phyloP scores from a whole-genome alignment of 2,113 vertebrate genomes.

The Ictidomys tridecemlineatus region DNA sequence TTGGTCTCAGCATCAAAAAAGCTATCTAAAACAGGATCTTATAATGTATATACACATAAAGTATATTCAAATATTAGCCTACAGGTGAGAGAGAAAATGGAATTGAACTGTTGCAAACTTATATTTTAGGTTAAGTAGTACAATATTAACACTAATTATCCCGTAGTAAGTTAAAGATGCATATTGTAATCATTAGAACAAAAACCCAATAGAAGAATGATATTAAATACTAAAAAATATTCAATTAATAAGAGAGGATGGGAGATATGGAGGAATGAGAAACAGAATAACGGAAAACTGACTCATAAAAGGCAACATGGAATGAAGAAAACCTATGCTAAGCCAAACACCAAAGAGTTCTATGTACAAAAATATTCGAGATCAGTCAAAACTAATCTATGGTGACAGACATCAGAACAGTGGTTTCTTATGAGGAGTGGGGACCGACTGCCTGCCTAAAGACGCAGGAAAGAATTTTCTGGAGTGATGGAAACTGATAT shows the following conservation, averaged over 20 bases:
- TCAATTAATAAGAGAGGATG: conserved; percentile 21
- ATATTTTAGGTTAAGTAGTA: neutral
- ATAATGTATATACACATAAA: neutral
- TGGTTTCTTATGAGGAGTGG: neutral
- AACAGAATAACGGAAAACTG: neutral
- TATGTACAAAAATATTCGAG: neutral
- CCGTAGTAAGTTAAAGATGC: neutral
- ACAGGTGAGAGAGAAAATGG: neutral
- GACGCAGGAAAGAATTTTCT: neutral
- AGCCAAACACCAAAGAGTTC: neutral
- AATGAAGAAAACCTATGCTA: conserved; percentile 1
- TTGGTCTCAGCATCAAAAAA: too few species aligned
- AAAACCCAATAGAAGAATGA: neutral
- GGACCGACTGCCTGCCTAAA: neutral
- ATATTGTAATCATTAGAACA: neutral
- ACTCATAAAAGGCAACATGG: neutral
- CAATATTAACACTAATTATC: neutral
- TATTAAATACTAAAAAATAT: neutral
- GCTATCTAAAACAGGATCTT: too few species aligned
- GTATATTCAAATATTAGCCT: neutral
- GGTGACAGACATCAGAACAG: neutral
- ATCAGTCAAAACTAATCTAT: conserved; percentile 11
- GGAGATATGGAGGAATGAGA: neutral
- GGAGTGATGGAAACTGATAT: neutral
- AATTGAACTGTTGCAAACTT: neutral